A percentile compares a stretch with the other conserved stretches of the same genome.
Evolutionary conservation across 2,888 invertebrate genomes (phyloP).

Genomic region (Agrypnus murinus): DNA sequence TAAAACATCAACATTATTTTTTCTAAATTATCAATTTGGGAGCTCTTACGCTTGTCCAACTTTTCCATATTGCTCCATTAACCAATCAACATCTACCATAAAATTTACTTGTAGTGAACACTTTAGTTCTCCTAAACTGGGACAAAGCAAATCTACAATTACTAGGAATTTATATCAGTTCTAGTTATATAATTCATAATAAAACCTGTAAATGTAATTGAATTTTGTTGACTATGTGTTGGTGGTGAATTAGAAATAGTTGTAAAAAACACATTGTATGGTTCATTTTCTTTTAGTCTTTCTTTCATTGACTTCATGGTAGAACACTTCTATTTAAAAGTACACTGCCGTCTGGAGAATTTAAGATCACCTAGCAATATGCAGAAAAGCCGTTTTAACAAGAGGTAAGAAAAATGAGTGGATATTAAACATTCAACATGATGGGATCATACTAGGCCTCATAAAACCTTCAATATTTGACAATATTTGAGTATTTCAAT

Average conservation of each 20-base stretch:
- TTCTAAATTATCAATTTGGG: neutral
- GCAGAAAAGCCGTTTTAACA: too few species aligned
- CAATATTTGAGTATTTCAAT: too few species aligned
- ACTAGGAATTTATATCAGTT: too few species aligned
- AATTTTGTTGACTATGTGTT: constrained; percentile 79
- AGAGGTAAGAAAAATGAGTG: too few species aligned
- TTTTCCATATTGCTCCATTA: constrained; percentile 88
- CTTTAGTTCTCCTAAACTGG: constrained; percentile 83
- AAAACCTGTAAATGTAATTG: constrained; percentile 81
- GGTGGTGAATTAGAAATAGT: constrained; percentile 78
- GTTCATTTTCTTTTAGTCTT: constrained; percentile 79
- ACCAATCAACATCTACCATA: constrained; percentile 93
- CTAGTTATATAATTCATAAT: neutral
- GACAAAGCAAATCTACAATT: constrained; percentile 86
- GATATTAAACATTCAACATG: too few species aligned
- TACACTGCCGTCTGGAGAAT: too few species aligned
- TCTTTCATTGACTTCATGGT: constrained; percentile 73
- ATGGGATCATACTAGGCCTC: too few species aligned
- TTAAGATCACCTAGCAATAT: too few species aligned
- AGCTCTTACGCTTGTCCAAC: constrained; percentile 79
- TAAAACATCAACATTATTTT: constrained; percentile 65
- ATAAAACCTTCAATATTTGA: too few species aligned
- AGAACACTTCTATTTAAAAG: too few species aligned
- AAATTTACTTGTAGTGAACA: constrained; percentile 92
- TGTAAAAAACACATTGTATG: constrained; percentile 85